These are phyloP conservation scores for Melanerpes formicivorus DNA, from an alignment of 2,113 vertebrate species.

Conservation along the genomic window DNA sequence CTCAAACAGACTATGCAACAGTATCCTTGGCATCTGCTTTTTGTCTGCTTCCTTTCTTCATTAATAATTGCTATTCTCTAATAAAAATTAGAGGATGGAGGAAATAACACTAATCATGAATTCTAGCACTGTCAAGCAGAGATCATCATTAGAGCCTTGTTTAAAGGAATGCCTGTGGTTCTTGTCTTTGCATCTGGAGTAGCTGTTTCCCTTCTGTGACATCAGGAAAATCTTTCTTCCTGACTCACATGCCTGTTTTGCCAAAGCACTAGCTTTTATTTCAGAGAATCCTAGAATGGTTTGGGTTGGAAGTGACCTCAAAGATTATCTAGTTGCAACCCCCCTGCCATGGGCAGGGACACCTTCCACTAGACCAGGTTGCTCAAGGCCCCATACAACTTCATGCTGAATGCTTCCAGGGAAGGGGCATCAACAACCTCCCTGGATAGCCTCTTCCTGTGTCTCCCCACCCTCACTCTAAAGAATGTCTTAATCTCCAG, in stretches of 20 bases:
- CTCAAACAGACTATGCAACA: constrained; percentile 9
- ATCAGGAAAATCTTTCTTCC: not conserved
- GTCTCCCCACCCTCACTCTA: too few species aligned
- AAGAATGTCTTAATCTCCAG: too few species aligned
- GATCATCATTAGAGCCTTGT: constrained; percentile 21
- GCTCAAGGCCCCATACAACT: too few species aligned
- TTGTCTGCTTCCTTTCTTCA: not conserved
- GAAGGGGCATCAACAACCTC: too few species aligned
- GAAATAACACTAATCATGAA: constrained; percentile 54
- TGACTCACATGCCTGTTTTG: not conserved
- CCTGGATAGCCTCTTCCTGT: too few species aligned
- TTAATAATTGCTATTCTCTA: constrained; percentile 57
- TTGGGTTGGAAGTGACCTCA: too few species aligned
- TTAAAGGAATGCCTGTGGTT: constrained; percentile 33
- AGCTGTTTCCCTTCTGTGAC: not conserved
- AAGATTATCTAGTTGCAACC: too few species aligned
- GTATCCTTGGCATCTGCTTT: constrained; percentile 20
- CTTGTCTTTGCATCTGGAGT: not conserved
- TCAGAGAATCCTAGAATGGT: too few species aligned
- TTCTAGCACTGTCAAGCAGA: constrained; percentile 19
- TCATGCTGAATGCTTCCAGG: too few species aligned
- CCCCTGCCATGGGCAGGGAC: too few species aligned
- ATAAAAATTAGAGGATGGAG: constrained; percentile 57
- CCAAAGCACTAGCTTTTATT: not conserved
- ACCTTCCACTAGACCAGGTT: too few species aligned